Percentiles rank a stretch among this genome's conserved stretches.
These are phyloP conservation scores for Shinisaurus crocodilurus DNA, from an alignment of 2,113 vertebrate genomes.

Conservation along the genomic window DNA sequence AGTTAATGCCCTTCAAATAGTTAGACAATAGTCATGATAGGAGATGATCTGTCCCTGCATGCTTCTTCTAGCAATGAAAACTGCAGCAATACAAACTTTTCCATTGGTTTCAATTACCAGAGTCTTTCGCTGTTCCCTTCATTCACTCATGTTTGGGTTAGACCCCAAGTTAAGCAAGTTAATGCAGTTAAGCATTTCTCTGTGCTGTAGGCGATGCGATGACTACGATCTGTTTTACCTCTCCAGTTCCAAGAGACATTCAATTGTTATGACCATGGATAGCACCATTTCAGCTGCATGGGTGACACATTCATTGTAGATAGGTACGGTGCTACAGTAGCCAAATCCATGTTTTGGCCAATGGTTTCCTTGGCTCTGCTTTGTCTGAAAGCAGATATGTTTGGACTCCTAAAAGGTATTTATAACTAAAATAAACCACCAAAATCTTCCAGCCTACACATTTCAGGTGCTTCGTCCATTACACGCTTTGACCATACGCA, in stretches of 20 bases:
- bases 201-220: neutral
- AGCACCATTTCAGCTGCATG: neutral
- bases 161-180: conserved; percentile 11
- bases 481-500: neutral
- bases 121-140: neutral
- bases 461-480: neutral
- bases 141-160: neutral
- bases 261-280: neutral
- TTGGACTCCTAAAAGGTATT: neutral
- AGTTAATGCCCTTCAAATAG: conserved; percentile 66
- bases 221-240: neutral
- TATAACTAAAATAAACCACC: neutral
- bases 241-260: neutral
- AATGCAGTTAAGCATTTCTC: neutral
- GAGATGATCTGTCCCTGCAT: conserved; percentile 17
- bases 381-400: neutral
- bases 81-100: neutral
- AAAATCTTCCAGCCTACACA: neutral
- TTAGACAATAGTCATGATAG: conserved; percentile 7
- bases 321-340: neutral
- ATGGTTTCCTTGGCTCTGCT: neutral
- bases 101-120: neutral
- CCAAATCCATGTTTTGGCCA: neutral
- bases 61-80: conserved; percentile 15
- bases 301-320: neutral